Evolutionary conservation across 2,797 vertebrate genomes (phyloP), one percentile per base, ranked within the genome.

Genomic region (Gymnoscopelus braueri): DNA sequence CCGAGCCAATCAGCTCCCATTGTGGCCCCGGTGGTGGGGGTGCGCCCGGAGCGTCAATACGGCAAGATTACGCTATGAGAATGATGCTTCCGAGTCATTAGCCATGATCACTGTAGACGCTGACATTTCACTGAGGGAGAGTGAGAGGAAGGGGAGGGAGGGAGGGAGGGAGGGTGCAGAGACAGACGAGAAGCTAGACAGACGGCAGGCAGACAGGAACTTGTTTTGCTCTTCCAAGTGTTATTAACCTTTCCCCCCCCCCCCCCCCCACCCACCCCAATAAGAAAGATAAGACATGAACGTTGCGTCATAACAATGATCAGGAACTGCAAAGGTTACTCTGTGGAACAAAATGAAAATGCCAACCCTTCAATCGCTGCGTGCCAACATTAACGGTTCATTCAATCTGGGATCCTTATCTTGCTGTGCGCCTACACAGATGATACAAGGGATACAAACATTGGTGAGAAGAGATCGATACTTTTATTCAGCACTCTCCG

Each of bases 1-100:
- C 24, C 14, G 13, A 63, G 32, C 52, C 67, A 65, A 68, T 69
- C 74, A 74, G 64, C 68, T 81, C 56, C 53, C 61, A 63, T 70
- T 74, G 67, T 50, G 52, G 60, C 23, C 52, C 19, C 12, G 29
- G 59, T 52, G 39, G 62, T 65, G 19, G 55, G 62, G 65, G 60
- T 49, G 13, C 26, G 65, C 69, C 62, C 12, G 52, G 10, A 72
- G 63, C 67, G 14, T 77, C 67, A 71, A 69, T 78, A 74, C 64
- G 19, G 23, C 8, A 39, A 67, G 67, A 62, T 63, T 63, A 58
- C 53, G 19, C 57, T 32, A 51, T 23, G 64, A 61, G 52, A 39
- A n/a, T 49, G 14, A 12, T 13, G 56, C 65, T 68, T 74, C 54
- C 60, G 12, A 44, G 56, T 65, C 62, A 65, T 65, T 62, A 60